A percentile compares a stretch with the other conserved stretches of the same genome.
phyloP scores from a whole-genome alignment of 2,888 invertebrate genomes.

The Ormyrus labotus region DNA sequence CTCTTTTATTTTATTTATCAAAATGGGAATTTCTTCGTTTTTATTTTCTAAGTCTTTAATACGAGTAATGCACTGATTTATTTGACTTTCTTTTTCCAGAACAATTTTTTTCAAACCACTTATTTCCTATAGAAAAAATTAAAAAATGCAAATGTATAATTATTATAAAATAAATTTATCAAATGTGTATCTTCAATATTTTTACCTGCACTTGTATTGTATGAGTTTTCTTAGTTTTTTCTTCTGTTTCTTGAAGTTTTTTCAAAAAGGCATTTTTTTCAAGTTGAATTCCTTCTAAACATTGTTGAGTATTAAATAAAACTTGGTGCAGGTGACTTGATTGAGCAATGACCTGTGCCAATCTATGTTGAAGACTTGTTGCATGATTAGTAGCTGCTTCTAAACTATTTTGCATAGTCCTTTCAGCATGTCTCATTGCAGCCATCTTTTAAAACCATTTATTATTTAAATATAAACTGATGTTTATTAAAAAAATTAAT shows the following conservation, averaged over 20 bases:
- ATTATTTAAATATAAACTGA: constrained; percentile 23
- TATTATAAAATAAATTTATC: constrained; percentile 7
- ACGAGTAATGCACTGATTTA: constrained; percentile 52
- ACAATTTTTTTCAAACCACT: constrained; percentile 68
- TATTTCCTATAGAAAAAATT: constrained; percentile 63
- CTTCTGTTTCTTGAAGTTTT: constrained; percentile 65
- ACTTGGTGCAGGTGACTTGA: constrained; percentile 76
- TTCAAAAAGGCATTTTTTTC: constrained; percentile 67
- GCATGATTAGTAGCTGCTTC: constrained; percentile 78
- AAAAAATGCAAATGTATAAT: neutral
- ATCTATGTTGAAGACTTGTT: constrained; percentile 77
- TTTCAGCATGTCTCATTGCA: constrained; percentile 77
- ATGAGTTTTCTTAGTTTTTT: constrained; percentile 63
- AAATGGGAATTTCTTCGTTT: constrained; percentile 60
- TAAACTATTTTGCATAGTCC: constrained; percentile 76
- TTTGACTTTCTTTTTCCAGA: constrained; percentile 64
- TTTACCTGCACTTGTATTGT: constrained; percentile 64
- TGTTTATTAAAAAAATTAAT: neutral
- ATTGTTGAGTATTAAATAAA: constrained; percentile 77
- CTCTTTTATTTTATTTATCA: constrained; percentile 61
- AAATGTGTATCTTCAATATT: neutral
- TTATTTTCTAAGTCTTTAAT: constrained; percentile 63
- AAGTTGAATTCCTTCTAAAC: constrained; percentile 74
- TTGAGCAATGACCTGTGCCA: constrained; percentile 77
- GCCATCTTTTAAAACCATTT: constrained; percentile 71